phyloP scores from a whole-genome alignment of 2,113 vertebrate species.

The Myotis davidii region DNA sequence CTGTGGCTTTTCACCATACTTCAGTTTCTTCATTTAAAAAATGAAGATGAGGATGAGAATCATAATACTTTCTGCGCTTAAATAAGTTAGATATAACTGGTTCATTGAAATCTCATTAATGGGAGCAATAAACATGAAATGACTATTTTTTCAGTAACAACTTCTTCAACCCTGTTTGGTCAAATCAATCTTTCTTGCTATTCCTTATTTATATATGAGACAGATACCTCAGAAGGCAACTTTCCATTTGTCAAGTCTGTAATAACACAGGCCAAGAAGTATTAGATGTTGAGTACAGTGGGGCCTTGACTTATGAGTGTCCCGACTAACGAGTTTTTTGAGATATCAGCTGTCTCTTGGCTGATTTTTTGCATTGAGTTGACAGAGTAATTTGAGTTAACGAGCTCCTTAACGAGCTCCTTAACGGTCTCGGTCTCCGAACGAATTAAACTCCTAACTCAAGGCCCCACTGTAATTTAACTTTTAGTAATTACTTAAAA shows the following conservation, averaged over 20 bases:
- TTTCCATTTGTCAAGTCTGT: background rate
- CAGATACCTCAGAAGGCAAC: background rate
- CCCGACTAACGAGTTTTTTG: too few species aligned
- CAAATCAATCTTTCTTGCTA: background rate
- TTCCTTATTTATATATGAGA: background rate
- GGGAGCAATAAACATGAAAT: background rate
- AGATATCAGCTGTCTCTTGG: too few species aligned
- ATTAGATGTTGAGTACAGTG: background rate
- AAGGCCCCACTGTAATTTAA: background rate
- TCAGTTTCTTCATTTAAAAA: background rate
- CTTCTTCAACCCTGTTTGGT: background rate
- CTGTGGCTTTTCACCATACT: background rate
- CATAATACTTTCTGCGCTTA: background rate
- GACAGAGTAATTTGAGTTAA: too few species aligned
- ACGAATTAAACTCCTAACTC: too few species aligned
- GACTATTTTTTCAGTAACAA: background rate
- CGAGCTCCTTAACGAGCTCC: too few species aligned
- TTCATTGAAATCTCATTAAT: background rate
- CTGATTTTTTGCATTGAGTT: too few species aligned
- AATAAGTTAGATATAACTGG: conserved; percentile 7
- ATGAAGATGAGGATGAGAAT: background rate
- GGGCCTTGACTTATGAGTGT: too few species aligned
- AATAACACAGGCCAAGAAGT: background rate
- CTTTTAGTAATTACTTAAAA: conserved; percentile 20
- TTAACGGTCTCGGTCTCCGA: too few species aligned